Evolutionary conservation across 2,888 invertebrate species (phyloP).

Genomic region (Lithodes maja): DNA sequence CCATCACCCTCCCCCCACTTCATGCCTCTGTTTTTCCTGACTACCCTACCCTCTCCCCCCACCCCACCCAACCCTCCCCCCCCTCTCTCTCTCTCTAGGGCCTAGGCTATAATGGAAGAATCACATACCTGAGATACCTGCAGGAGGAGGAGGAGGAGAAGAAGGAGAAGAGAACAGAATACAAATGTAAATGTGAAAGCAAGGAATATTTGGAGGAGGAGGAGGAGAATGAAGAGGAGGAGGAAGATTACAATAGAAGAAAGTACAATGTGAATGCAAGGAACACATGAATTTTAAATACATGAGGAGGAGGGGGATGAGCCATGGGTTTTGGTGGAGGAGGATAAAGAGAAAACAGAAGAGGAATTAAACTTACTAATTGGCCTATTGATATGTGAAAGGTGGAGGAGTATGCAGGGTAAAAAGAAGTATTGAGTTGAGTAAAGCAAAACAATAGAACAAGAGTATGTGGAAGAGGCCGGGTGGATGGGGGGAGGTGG

Average conservation of each 20-base stretch:
- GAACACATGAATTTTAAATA: too few species aligned
- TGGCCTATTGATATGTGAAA: too few species aligned
- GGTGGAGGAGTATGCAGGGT: too few species aligned
- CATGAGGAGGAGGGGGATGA: too few species aligned
- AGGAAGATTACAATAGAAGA: background rate
- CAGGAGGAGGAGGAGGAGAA: background rate
- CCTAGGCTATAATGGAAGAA: background rate
- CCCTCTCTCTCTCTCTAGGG: background rate
- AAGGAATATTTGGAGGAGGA: background rate
- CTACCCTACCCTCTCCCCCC: background rate
- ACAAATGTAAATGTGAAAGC: too few species aligned
- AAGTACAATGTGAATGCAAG: too few species aligned
- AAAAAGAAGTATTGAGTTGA: too few species aligned
- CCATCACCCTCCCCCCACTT: background rate
- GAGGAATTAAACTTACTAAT: too few species aligned
- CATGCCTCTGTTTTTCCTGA: background rate
- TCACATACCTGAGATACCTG: background rate
- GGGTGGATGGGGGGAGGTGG: background rate
- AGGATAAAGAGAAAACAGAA: too few species aligned
- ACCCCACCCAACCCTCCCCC: background rate
- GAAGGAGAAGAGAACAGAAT: background rate
- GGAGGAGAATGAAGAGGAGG: slow-evolving; percentile 12
- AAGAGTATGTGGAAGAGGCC: too few species aligned
- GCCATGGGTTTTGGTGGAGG: too few species aligned
- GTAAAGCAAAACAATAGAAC: too few species aligned